Evolutionary conservation across 2,888 invertebrate genomes (phyloP), one percentile per base, ranked within the genome.

Genomic region (Leptinotarsa juncta): DNA sequence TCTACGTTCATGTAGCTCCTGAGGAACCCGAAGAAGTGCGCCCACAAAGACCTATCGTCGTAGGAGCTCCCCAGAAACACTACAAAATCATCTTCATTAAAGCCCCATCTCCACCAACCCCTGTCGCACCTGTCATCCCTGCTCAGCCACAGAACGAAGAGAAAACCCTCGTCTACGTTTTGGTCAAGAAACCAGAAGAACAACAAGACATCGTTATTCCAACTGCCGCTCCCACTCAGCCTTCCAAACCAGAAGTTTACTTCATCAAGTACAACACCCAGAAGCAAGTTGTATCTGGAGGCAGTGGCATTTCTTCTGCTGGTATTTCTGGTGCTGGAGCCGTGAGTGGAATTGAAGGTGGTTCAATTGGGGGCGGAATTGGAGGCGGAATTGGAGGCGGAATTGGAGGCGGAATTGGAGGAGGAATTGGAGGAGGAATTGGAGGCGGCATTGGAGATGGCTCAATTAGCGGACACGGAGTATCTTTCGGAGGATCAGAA

Each of bases 81-180:
- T 95, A 96, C 92, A 96, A 96, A 87, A 96, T 96, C 87, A 95
- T 96, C 89, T 96, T 96, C 91, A 96, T 96, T 89, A 96, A 96
- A 91, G 84, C 83, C 16, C 83, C 83, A 74, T 66, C 78, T 57
- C 75, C 82, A 23, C 94, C 95, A 70, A 91, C 94, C 75, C 94
- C 94, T 69, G 92, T 93, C 78, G 94, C 92, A 2, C 95, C 95
- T 78, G 91, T 93, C 80, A 94, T 95, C 80, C 94, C 95, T 49
- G 88, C 93, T 50, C 93, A 94, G 86, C 92, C 93, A 76, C 95
- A 95, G 86, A 94, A 95, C 88, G 94, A 95, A 89, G 95, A 95
- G 88, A 96, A 96, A 90, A 96, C 96, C 71, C 91, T 96, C 80
- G 95, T 96, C 83, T 96, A 96, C 89, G 96, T 96, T 50, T 89